These are phyloP conservation scores for Odontomyia ornata DNA, from an alignment of 2,888 invertebrate genomes.

Conservation along the genomic window DNA sequence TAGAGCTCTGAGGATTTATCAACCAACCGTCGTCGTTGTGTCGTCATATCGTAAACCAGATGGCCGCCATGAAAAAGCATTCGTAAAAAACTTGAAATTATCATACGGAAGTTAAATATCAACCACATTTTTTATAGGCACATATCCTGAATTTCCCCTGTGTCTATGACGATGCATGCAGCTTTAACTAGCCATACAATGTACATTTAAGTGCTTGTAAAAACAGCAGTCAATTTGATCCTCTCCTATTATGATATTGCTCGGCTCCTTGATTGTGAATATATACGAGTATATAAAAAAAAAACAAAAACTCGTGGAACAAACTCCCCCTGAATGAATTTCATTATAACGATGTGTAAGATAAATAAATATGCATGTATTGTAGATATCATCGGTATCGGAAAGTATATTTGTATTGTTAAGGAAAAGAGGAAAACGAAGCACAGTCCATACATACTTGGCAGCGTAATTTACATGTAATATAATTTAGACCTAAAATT, in stretches of 20 bases:
- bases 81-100: slow-evolving; percentile 20
- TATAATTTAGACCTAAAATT: no score
- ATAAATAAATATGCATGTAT: slow-evolving; percentile 18
- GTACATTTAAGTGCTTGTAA: slow-evolving; percentile 15
- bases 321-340: slow-evolving; percentile 5
- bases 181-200: slow-evolving; percentile 33
- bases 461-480: no score
- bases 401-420: neutral
- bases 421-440: no score
- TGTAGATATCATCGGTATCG: slow-evolving; percentile 22
- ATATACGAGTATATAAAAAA: no score
- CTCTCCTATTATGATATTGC: slow-evolving; percentile 5
- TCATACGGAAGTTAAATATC: slow-evolving; percentile 33
- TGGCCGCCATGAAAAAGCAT: slow-evolving; percentile 24
- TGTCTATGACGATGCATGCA: slow-evolving; percentile 26
- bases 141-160: slow-evolving; percentile 28
- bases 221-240: slow-evolving; percentile 33
- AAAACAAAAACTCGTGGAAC: no score
- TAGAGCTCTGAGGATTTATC: neutral
- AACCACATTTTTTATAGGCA: slow-evolving; percentile 17
- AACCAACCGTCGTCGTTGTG: no score
- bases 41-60: slow-evolving; percentile 6
- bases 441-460: no score
- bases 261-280: neutral
- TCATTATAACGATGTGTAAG: neutral